These are phyloP conservation scores for Bombus sylvicola DNA, from an alignment of 1,140 invertebrate genomes.

Conservation along the genomic window DNA sequence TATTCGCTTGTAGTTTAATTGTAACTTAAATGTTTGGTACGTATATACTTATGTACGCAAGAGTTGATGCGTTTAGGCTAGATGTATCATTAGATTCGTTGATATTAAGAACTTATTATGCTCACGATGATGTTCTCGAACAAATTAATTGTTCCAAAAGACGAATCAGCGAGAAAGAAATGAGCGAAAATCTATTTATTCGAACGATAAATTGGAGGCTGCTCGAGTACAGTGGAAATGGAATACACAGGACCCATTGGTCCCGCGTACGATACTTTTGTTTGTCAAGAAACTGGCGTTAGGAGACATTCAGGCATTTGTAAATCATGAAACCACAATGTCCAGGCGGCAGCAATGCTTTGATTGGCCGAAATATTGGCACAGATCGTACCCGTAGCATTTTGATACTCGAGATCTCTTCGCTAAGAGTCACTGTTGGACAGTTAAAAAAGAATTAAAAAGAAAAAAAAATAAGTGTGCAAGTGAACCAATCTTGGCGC, in stretches of 20 bases:
- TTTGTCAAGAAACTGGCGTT: not conserved
- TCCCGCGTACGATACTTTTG: not conserved
- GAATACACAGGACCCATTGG: not conserved
- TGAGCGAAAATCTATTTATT: slow-evolving; percentile 10
- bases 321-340: not conserved
- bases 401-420: slow-evolving; percentile 44
- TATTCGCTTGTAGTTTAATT: slow-evolving; percentile 41
- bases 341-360: slow-evolving; percentile 29
- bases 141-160: not conserved
- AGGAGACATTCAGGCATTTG: not conserved
- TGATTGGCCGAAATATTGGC: slow-evolving; percentile 49
- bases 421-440: slow-evolving; percentile 1
- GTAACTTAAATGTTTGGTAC: slow-evolving; percentile 38
- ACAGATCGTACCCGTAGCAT: not conserved
- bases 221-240: not conserved
- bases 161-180: not conserved
- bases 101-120: not conserved
- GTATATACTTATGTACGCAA: slow-evolving; percentile 25
- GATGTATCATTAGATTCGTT: slow-evolving; percentile 3
- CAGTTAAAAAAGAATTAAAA: not conserved
- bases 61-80: slow-evolving; percentile 28
- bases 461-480: not conserved
- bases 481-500: slow-evolving; percentile 18
- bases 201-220: not conserved
- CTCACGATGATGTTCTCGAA: not conserved